phyloP scores from a whole-genome alignment of 2,888 invertebrate species.

The Tipula confusa region DNA sequence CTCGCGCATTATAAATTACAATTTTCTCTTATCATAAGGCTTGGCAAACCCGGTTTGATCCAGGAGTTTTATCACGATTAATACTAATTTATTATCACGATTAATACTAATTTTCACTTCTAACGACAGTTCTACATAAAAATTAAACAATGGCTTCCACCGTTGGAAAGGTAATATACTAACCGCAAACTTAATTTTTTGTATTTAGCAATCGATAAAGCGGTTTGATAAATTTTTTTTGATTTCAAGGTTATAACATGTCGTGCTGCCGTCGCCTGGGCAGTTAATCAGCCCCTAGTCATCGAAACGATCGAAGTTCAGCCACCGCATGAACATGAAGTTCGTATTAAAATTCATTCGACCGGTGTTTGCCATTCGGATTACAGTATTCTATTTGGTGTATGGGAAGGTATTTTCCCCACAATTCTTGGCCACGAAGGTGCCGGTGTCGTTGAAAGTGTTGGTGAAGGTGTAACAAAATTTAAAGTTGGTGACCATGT shows the following conservation, averaged over 20 bases:
- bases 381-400: conserved; percentile 80
- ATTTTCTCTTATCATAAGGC: too few species aligned
- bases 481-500: conserved; percentile 75
- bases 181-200: too few species aligned
- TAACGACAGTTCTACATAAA: too few species aligned
- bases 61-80: too few species aligned
- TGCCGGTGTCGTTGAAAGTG: conserved; percentile 92
- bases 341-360: conserved; percentile 71
- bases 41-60: too few species aligned
- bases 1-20: too few species aligned
- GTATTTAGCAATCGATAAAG: too few species aligned
- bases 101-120: too few species aligned
- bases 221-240: too few species aligned
- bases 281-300: conserved; percentile 77
- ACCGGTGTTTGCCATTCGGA: conserved; percentile 91
- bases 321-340: conserved; percentile 91
- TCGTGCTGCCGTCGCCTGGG: conserved; percentile 96
- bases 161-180: too few species aligned
- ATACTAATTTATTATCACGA: too few species aligned
- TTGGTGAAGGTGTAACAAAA: conserved; percentile 85
- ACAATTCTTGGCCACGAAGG: conserved; percentile 96
- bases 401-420: conserved; percentile 89
- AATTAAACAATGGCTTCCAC: too few species aligned
- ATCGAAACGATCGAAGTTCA: conserved; percentile 92
- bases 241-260: conserved; percentile 74